Base-by-base conservation (phyloP, 2,888 invertebrate genomes). In the Melieria crassipennis region DNA sequence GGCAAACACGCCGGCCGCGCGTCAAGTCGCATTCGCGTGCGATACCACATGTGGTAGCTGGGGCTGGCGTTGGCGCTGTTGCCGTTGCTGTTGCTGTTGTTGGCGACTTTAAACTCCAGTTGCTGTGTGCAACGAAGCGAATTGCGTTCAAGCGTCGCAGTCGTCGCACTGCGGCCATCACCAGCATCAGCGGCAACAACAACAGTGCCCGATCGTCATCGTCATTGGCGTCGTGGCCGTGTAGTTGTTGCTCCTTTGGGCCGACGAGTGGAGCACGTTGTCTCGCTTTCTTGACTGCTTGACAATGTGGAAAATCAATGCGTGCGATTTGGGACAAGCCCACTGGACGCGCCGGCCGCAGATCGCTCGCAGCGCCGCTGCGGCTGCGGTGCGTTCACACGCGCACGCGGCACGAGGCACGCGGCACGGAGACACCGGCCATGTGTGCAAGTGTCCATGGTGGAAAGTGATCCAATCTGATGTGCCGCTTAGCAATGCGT, bases 281-380 rank as follows among this genome's bases (percentile, higher is more conserved):
- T 80, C 79, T 80, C 81, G 81, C 81, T 81, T 80, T 80, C 81
- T 80, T 80, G 79, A 75, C 77, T 80, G 79, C 80, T 80, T 81
- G 81, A 81, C 81, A 81, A 81, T 79, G 81, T 81, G 81, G 81
- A 81, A 81, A 81, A 81, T 79, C 81, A 78, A 81, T 80, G 79
- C 78, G 79, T 78, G 79, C 73, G 79, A 81, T 81, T 80, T 79
- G 80, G 81, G 81, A 81, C 79, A 81, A 76, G 75, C 75, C 67
- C 70, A 72, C 55, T 55, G 69, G 48, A 66, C 64, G 69, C 50
- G 58, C 45, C n/a, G 4, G 60, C 60, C 13, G 7, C 10, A 11
- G 7, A 5, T n/a, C 9, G 60, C 43, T 45, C 45, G 42, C 3
- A 10, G 30, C 46, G 43, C 42, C n/a, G 61, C 45, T 45, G 45